Base-by-base conservation (phyloP, 2,113 vertebrate genomes). In the Chrysemys picta region DNA sequence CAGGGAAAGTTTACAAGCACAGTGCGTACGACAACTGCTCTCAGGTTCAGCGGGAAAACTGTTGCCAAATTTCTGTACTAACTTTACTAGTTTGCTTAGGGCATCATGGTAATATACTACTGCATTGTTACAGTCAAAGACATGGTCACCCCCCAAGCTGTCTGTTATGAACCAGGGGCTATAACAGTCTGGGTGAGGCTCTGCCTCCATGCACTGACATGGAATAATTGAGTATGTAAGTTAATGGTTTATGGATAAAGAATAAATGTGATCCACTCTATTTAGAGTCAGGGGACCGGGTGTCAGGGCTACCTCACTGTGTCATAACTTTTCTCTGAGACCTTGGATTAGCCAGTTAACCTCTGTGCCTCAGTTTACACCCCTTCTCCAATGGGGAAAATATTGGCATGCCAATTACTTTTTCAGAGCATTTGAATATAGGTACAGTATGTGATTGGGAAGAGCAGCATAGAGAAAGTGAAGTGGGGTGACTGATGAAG, bases 1-100 rank as follows among this genome's bases (percentile, higher is more conserved):
- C 93, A 88, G 92, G 93, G 93, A 76, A 89, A 95, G 94, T 94
- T 96, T 92, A 91, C 85, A 96, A 87, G 92, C 75, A 3, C 80
- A 89, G 54, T 3, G 1, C 84, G 83, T 65, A 75, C 91, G 80
- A 90, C 95, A 94, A 94, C 84, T 95, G 84, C 81, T 54, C 84
- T 54, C 75, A 2, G 11, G 10, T 76, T 96, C 89, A 95, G 57
- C 50, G 93, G 94, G 59, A 78, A 47, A 78, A 78, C 7, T 25
- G 25, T 27, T 94, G 57, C 84, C 95, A 91, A 87, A 93, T 59
- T n/a, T 56, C 80, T 49, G 21, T 81, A 11, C 85, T 95, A 93
- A 87, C 91, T 94, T 83, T 76, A 87, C 50, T 49, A 83, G 54
- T 85, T 95, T 90, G n/a, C 89, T 89, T 87, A 88, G 93, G 94